These are phyloP conservation scores for Syngnathoides biaculeatus DNA, from an alignment of 2,113 vertebrate genomes.

Conservation along the genomic window DNA sequence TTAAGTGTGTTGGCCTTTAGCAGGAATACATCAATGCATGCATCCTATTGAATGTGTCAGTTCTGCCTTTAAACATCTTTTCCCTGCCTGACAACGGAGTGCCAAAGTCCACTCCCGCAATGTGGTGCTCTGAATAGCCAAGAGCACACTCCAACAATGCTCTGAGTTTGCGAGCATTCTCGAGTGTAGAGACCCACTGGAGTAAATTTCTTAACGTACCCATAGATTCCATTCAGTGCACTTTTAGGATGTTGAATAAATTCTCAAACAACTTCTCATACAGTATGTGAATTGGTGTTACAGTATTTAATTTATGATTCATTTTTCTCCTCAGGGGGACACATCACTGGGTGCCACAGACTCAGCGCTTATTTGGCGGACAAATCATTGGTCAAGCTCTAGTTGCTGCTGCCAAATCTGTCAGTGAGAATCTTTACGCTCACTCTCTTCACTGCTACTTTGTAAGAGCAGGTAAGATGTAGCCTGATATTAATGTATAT, in stretches of 20 bases:
- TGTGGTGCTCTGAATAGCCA: too few relatives aligned
- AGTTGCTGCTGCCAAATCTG: conserved; percentile 86
- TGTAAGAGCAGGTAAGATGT: conserved; percentile 80
- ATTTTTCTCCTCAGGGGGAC: conserved; percentile 73
- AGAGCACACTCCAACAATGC: too few relatives aligned
- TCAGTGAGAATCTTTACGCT: conserved; percentile 74
- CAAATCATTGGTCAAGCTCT: conserved; percentile 92
- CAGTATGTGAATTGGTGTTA: not conserved
- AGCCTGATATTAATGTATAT: not conserved
- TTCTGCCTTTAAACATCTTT: too few relatives aligned
- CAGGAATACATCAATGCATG: too few relatives aligned
- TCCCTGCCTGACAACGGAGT: too few relatives aligned
- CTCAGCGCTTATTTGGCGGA: conserved; percentile 84
- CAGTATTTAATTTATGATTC: not conserved
- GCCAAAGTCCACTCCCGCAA: too few relatives aligned
- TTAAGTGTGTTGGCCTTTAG: too few relatives aligned
- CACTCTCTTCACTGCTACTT: conserved; percentile 97
- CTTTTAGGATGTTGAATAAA: not conserved
- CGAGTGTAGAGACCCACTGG: too few relatives aligned
- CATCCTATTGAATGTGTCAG: too few relatives aligned
- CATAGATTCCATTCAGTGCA: not conserved
- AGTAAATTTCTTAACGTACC: too few relatives aligned
- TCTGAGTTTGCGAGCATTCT: too few relatives aligned
- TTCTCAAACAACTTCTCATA: not conserved
- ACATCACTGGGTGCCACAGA: conserved; percentile 86